Conservation (phyloP, 92 coral and sea anemone genomes). For the Epizoanthus scotinus region DNA sequence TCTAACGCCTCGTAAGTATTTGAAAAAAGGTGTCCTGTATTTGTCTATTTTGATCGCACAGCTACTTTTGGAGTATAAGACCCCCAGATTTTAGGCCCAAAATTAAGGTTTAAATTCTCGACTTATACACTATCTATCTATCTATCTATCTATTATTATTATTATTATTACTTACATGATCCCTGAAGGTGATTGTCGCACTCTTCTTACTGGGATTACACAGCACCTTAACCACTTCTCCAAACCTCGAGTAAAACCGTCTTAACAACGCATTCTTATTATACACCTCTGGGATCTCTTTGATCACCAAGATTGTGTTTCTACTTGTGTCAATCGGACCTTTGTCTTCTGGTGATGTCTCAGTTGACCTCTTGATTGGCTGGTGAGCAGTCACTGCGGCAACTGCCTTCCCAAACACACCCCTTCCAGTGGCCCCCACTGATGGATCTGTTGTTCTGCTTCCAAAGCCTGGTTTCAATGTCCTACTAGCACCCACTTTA, state of each 20-base stretch:
- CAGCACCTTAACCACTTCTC: constrained; percentile 74
- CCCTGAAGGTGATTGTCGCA: constrained; percentile 75
- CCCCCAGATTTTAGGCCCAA: no score
- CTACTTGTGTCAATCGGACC: constrained; percentile 51
- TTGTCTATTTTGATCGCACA: no score
- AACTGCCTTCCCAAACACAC: background rate
- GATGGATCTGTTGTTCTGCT: background rate
- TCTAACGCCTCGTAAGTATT: no score
- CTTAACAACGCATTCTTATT: constrained; percentile 76
- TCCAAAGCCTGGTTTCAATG: background rate
- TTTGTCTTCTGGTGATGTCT: background rate
- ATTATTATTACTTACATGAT: constrained; percentile 85
- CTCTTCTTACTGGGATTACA: constrained; percentile 66
- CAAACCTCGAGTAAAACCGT: constrained; percentile 82
- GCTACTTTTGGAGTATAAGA: no score
- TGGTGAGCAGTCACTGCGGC: background rate
- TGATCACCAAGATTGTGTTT: constrained; percentile 72
- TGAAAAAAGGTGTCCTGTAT: no score
- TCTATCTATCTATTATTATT: no score
- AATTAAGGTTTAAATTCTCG: no score
- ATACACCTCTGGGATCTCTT: constrained; percentile 70
- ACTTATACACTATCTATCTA: no score
- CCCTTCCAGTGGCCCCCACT: background rate
- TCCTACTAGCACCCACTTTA: background rate
- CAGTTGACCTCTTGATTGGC: background rate